Percentiles rank a stretch among this genome's conserved stretches.
Conservation (phyloP, 1,140 invertebrate genomes). For the Ooceraea biroi region DNA sequence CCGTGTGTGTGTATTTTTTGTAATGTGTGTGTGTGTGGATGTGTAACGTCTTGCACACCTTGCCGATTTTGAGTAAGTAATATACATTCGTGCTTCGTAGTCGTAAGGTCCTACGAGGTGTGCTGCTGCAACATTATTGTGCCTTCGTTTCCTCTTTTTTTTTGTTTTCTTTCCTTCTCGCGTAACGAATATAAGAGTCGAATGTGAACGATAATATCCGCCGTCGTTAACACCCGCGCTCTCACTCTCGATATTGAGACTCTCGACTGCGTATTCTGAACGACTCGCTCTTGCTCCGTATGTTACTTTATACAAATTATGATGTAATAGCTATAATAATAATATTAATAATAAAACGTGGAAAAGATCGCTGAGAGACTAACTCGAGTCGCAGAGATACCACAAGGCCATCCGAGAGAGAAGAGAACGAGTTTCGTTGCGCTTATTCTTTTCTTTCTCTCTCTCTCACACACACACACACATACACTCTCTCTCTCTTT, state of each 20-base stretch:
- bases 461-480: no score
- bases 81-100: conserved; percentile 68
- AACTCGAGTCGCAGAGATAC: conserved; percentile 65
- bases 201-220: conserved; percentile 56
- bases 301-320: conserved; percentile 67
- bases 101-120: conserved; percentile 61
- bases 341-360: conserved; percentile 69
- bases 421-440: conserved; percentile 63
- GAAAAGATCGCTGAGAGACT: conserved; percentile 67
- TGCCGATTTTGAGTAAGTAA: conserved; percentile 66
- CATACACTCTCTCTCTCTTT: no score
- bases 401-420: conserved; percentile 64
- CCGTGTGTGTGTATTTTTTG: conserved; percentile 42
- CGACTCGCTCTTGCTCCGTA: conserved; percentile 57
- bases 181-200: conserved; percentile 55
- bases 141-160: conserved; percentile 44
- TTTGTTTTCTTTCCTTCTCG: neutral
- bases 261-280: conserved; percentile 41
- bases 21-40: neutral
- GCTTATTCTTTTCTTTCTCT: conserved; percentile 22
- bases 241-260: conserved; percentile 45
- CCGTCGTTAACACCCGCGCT: conserved; percentile 59
- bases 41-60: conserved; percentile 64
- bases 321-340: conserved; percentile 27
- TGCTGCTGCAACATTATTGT: conserved; percentile 66